Evolutionary conservation across 2,797 vertebrate genomes (phyloP).

Genomic region (Enteromius unitaeniatus): DNA sequence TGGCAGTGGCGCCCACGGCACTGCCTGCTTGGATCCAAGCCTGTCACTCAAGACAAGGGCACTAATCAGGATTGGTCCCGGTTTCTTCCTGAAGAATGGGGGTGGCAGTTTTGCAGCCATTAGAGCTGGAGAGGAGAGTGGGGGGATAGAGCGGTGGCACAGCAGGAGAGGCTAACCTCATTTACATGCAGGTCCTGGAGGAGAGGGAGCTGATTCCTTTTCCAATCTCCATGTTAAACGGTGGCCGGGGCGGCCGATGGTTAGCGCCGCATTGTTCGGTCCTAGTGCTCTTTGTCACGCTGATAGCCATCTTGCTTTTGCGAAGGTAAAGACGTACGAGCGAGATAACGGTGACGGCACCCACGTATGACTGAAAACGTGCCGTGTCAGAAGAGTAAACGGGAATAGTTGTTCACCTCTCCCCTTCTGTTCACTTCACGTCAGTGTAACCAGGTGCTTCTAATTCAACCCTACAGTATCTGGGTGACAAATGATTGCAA

Average conservation of each 20-base stretch:
- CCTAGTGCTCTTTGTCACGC: constrained; percentile 66
- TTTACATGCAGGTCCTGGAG: constrained; percentile 84
- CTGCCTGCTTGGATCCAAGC: constrained; percentile 77
- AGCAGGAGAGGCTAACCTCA: constrained; percentile 81
- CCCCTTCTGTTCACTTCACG: constrained; percentile 41
- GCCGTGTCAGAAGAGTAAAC: constrained; percentile 27
- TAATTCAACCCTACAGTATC: constrained; percentile 58
- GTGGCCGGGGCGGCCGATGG: constrained; percentile 79
- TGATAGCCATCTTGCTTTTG: constrained; percentile 72
- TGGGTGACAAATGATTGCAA: constrained; percentile 47
- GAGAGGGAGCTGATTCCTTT: constrained; percentile 78
- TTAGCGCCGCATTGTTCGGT: constrained; percentile 78
- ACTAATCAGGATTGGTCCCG: constrained; percentile 81
- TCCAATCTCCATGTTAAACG: constrained; percentile 85
- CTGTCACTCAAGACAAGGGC: constrained; percentile 80
- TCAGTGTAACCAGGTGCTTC: constrained; percentile 73
- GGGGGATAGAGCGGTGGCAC: constrained; percentile 67
- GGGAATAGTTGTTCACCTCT: constrained; percentile 47
- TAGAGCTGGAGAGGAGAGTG: constrained; percentile 63
- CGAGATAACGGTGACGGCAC: constrained; percentile 56
- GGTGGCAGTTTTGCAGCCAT: constrained; percentile 72
- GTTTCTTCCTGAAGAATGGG: constrained; percentile 71
- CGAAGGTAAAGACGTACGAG: constrained; percentile 61
- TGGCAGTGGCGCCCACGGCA: constrained; percentile 75
- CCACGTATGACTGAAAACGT: constrained; percentile 54